These are phyloP conservation scores for Hirtodrosophila alboralis DNA, from an alignment of 2,888 invertebrate species.

Conservation along the genomic window DNA sequence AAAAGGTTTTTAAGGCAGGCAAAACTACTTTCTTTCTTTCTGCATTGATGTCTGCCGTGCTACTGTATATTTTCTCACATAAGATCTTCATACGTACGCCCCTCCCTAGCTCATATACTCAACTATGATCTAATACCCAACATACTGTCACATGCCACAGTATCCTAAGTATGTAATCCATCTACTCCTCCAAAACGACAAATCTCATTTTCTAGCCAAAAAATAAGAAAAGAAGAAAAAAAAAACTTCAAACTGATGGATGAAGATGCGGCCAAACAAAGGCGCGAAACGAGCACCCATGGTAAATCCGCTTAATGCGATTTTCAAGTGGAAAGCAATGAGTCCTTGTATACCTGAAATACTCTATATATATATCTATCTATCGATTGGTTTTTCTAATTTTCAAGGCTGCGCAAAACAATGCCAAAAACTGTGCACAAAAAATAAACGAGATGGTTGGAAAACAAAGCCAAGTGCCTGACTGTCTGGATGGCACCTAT, in stretches of 20 bases:
- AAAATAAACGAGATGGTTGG: conserved; percentile 26
- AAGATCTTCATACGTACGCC: conserved; percentile 26
- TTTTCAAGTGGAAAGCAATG: conserved; percentile 71
- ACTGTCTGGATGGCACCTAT: conserved; percentile 61
- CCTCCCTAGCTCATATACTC: conserved; percentile 23
- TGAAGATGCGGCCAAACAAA: conserved; percentile 51
- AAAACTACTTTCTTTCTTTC: neutral
- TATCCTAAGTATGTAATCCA: conserved; percentile 26
- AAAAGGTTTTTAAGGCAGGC: conserved; percentile 1
- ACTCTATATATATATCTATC: conserved; percentile 9
- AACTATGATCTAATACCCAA: conserved; percentile 51
- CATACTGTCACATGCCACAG: conserved; percentile 45
- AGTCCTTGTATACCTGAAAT: conserved; percentile 30
- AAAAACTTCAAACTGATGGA: conserved; percentile 40
- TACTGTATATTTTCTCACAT: conserved; percentile 5
- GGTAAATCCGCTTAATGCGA: conserved; percentile 69
- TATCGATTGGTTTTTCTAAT: conserved; percentile 28
- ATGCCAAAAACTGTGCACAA: conserved; percentile 62
- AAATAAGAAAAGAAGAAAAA: conserved; percentile 24
- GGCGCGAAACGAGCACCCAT: conserved; percentile 47
- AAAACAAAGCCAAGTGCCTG: conserved; percentile 66
- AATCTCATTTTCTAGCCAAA: conserved; percentile 46
- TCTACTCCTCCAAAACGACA: conserved; percentile 23
- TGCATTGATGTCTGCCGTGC: no score
- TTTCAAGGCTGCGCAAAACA: conserved; percentile 66